Conservation (phyloP, 2,797 vertebrate genomes). For the Acrocephalus scirpaceus region DNA sequence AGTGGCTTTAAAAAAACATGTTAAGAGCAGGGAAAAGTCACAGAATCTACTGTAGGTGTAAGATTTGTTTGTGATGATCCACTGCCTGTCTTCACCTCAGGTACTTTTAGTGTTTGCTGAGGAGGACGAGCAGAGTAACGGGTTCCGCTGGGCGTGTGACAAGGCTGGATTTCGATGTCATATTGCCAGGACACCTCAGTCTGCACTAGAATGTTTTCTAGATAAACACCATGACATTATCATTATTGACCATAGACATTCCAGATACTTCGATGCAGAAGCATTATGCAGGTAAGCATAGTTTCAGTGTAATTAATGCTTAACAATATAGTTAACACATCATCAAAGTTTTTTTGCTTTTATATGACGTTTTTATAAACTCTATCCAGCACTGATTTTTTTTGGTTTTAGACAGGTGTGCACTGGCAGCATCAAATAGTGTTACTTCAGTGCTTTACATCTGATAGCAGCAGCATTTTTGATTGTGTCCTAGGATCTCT, state of each 20-base stretch:
- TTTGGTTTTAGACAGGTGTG: not conserved
- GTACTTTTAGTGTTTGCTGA: conserved; percentile 99
- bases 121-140: conserved; percentile 95
- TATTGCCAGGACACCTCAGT: conserved; percentile 86
- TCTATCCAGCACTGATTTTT: accelerated
- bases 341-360: not conserved
- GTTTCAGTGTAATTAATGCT: not conserved
- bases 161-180: conserved; percentile 91
- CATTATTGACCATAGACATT: conserved; percentile 96
- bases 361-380: not conserved
- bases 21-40: not conserved
- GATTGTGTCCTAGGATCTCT: not conserved
- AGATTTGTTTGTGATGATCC: not conserved
- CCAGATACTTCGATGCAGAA: conserved; percentile 93
- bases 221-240: conserved; percentile 96
- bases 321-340: not conserved
- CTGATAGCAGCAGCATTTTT: not conserved
- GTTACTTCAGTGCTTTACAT: not conserved
- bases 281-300: conserved; percentile 90
- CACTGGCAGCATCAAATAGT: not conserved
- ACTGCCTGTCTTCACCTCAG: conserved; percentile 72
- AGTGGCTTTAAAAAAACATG: not conserved
- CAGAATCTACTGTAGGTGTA: not conserved
- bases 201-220: conserved; percentile 89
- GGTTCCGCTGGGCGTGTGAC: conserved; percentile 95